Evolutionary conservation across 2,113 vertebrate species (phyloP).

Genomic region (Uria lomvia): DNA sequence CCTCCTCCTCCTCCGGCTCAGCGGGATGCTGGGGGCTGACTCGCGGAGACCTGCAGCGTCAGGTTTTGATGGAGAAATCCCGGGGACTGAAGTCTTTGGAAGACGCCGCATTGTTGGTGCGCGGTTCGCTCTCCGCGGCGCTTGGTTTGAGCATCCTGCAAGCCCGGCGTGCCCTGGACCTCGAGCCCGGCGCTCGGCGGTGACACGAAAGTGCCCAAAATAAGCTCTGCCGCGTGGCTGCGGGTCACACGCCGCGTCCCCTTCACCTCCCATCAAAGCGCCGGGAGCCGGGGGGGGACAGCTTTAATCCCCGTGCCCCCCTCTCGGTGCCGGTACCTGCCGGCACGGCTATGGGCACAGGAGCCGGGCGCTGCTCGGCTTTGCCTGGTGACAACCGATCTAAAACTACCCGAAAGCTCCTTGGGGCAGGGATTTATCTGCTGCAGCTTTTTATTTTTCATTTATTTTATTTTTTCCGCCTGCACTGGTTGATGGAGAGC

Average conservation of each 20-base stretch:
- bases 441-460: not conserved
- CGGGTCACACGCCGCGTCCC: not conserved
- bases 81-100: fast-evolving
- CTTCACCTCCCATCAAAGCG: not conserved
- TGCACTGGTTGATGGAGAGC: fast-evolving
- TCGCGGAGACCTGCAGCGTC: fast-evolving
- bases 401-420: not conserved
- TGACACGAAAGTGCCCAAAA: not conserved
- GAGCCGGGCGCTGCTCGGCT: fast-evolving
- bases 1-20: fast-evolving
- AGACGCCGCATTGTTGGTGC: fast-evolving
- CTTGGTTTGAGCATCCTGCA: fast-evolving
- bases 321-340: not conserved
- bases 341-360: not conserved
- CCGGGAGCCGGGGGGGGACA: fast-evolving
- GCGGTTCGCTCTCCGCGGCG: not conserved
- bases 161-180: not conserved
- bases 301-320: not conserved
- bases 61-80: fast-evolving
- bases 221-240: not conserved
- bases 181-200: fast-evolving
- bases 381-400: not conserved
- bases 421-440: not conserved
- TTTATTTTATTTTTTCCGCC: fast-evolving
- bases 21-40: fast-evolving